phyloP scores from a whole-genome alignment of 2,113 vertebrate genomes.

The Scytalopus superciliaris region DNA sequence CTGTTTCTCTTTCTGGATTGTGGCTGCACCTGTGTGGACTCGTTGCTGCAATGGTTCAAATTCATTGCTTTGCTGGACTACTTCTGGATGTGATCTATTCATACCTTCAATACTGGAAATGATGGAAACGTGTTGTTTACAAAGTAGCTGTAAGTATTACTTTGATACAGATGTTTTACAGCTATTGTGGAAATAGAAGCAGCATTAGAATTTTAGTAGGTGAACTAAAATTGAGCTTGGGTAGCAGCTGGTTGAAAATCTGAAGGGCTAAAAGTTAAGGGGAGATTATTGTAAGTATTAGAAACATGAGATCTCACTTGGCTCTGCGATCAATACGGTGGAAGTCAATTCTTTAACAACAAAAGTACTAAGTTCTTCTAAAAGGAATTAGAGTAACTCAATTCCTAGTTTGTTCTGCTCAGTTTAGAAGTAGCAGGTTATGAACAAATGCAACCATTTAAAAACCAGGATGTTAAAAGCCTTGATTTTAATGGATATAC shows the following conservation, averaged over 20 bases:
- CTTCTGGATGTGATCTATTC: constrained; percentile 16
- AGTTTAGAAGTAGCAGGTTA: background rate
- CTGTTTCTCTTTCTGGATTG: constrained; percentile 44
- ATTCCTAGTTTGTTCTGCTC: background rate
- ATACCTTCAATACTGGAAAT: constrained; percentile 61
- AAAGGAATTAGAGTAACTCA: background rate
- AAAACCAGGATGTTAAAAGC: background rate
- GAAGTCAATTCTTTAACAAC: background rate
- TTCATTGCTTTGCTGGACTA: background rate
- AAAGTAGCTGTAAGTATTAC: constrained; percentile 94
- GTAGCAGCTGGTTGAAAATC: constrained; percentile 1
- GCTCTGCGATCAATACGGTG: background rate
- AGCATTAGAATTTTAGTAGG: background rate
- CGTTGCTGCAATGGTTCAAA: constrained; percentile 29
- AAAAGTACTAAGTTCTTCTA: background rate
- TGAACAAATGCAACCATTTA: background rate
- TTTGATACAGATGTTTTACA: background rate
- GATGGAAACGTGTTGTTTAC: constrained; percentile 69
- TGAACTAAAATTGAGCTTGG: background rate
- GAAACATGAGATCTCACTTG: background rate
- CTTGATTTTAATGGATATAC: background rate
- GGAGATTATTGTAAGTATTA: background rate
- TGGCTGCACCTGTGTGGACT: constrained; percentile 11
- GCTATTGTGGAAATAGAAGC: background rate
- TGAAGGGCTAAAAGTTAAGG: background rate